phyloP scores from a whole-genome alignment of 2,797 vertebrate species.

The Hydrolagus colliei region DNA sequence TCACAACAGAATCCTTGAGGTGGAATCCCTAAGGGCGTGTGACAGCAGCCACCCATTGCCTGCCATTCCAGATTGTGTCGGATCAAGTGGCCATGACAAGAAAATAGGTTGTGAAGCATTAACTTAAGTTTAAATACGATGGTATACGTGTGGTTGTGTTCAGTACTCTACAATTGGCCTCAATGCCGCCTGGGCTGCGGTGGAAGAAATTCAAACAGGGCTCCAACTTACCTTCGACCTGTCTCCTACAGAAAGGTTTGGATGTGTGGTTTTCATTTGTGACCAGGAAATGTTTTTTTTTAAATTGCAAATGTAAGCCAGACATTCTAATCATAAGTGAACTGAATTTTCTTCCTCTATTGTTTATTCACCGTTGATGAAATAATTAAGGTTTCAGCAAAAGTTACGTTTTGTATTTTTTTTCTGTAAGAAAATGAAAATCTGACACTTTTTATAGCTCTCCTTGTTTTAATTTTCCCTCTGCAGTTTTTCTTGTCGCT shows the following conservation, averaged over 20 bases:
- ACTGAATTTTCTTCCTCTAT: not conserved
- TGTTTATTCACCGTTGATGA: not conserved
- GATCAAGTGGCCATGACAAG: no score
- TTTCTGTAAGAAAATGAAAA: no score
- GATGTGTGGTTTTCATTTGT: no score
- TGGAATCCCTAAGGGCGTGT: no score
- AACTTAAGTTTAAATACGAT: not conserved
- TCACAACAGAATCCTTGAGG: no score
- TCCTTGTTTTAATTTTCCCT: slow-evolving; percentile 35
- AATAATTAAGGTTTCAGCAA: not conserved
- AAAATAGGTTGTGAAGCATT: no score
- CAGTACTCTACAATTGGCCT: not conserved
- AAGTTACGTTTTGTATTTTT: slow-evolving; percentile 9
- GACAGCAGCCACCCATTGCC: no score
- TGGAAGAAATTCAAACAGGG: not conserved
- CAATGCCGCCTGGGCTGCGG: not conserved
- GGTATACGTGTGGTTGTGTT: not conserved
- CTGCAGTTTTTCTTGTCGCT: slow-evolving; percentile 90
- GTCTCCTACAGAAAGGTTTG: no score
- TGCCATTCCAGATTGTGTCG: not conserved
- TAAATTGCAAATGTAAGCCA: not conserved
- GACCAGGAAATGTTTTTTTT: not conserved
- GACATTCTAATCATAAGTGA: not conserved
- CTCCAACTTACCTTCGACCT: no score
- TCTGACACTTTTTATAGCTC: not conserved